phyloP scores from a whole-genome alignment of 2,113 vertebrate genomes.

The Theropithecus gelada region DNA sequence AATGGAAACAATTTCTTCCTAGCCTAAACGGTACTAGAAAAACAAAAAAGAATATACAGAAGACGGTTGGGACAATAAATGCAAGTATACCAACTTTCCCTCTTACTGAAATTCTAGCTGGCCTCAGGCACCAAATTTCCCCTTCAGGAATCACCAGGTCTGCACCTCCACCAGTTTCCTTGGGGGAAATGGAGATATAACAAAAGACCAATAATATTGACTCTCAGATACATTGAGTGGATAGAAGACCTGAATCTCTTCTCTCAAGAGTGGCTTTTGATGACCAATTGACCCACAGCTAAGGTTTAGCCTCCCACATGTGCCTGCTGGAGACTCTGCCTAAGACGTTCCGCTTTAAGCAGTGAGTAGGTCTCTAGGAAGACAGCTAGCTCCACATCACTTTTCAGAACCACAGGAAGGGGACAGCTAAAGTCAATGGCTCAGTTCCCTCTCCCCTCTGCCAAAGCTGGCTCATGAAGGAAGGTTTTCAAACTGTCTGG shows the following conservation, averaged over 20 bases:
- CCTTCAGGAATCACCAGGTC: neutral
- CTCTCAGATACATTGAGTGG: neutral
- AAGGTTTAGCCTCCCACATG: neutral
- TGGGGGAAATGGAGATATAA: neutral
- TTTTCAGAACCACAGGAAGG: neutral
- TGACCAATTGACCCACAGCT: neutral
- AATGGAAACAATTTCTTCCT: neutral
- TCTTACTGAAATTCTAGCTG: neutral
- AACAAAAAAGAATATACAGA: neutral
- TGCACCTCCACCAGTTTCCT: neutral
- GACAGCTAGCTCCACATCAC: neutral
- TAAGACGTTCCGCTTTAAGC: neutral
- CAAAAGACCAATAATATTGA: too few species aligned
- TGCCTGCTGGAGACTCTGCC: neutral
- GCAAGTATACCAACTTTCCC: neutral
- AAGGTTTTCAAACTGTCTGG: neutral
- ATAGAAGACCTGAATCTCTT: neutral
- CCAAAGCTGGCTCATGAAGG: neutral
- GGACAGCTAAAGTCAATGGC: too few species aligned
- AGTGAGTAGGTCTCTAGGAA: neutral
- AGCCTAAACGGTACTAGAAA: neutral
- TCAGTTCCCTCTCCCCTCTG: fast-evolving
- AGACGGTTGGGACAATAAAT: neutral
- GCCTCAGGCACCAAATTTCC: neutral
- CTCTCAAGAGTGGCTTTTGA: neutral